These are phyloP conservation scores for Colistium nudipinnis DNA, from an alignment of 2,113 vertebrate species.

Conservation along the genomic window DNA sequence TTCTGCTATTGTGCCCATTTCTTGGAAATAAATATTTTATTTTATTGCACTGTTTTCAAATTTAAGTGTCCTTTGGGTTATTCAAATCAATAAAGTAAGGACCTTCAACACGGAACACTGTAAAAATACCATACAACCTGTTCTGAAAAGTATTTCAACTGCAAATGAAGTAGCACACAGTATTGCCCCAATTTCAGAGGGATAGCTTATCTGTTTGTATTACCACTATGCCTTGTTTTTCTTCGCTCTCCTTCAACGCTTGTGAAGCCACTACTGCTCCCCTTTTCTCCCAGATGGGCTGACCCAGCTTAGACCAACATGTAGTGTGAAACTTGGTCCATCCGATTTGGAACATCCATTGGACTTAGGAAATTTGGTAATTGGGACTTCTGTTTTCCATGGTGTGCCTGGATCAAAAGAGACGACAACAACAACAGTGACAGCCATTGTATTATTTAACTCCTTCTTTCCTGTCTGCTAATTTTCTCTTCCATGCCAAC, in stretches of 20 bases:
- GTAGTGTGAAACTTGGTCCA: conserved; percentile 70
- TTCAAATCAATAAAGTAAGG: neutral
- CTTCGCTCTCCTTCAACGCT: conserved; percentile 42
- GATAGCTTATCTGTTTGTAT: conserved; percentile 27
- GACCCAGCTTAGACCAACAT: conserved; percentile 60
- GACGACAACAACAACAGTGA: conserved; percentile 20
- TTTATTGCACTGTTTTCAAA: neutral
- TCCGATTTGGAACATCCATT: conserved; percentile 71
- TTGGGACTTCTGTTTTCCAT: conserved; percentile 1
- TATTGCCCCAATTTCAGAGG: conserved; percentile 27
- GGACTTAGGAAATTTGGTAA: conserved; percentile 22
- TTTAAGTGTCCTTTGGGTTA: neutral
- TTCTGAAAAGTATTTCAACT: conserved; percentile 14
- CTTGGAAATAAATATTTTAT: neutral
- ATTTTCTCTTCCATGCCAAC: conserved; percentile 54
- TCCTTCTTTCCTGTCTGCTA: conserved; percentile 54
- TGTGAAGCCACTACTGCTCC: conserved; percentile 32
- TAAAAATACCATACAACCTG: neutral
- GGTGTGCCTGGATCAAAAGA: conserved; percentile 41
- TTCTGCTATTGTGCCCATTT: neutral
- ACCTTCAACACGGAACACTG: neutral
- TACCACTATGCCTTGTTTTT: conserved; percentile 61
- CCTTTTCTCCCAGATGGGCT: conserved; percentile 48
- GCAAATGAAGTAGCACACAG: neutral
- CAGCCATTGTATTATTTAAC: conserved; percentile 51